Evolutionary conservation across 2,888 invertebrate genomes (phyloP).

Genomic region (Lottia gigantea): DNA sequence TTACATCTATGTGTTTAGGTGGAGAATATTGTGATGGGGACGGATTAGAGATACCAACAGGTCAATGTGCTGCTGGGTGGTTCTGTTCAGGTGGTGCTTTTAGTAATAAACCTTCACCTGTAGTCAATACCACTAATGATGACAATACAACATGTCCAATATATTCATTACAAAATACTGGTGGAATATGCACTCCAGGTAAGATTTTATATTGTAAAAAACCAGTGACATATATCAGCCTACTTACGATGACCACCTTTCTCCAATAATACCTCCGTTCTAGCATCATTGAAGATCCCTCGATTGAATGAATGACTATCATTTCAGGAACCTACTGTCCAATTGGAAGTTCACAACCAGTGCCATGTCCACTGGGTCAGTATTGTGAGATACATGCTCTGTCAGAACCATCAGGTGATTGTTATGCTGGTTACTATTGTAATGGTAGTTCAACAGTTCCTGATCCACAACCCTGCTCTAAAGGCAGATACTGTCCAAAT

Average conservation of each 20-base stretch:
- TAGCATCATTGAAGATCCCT: too few species aligned
- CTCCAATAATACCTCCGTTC: too few species aligned
- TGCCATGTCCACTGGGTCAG: slow-evolving; percentile 54
- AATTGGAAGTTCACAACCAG: slow-evolving; percentile 45
- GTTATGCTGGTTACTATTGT: slow-evolving; percentile 56
- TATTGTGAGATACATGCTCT: slow-evolving; percentile 48
- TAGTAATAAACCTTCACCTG: slow-evolving; percentile 49
- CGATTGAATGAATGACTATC: neutral
- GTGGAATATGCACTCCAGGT: slow-evolving; percentile 63
- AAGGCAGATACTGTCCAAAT: slow-evolving; percentile 59
- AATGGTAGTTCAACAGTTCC: slow-evolving; percentile 48
- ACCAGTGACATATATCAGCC: neutral
- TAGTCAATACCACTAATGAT: slow-evolving; percentile 40
- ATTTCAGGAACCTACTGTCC: slow-evolving; percentile 61
- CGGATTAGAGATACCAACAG: slow-evolving; percentile 58
- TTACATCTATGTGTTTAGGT: slow-evolving; percentile 38
- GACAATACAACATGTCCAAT: slow-evolving; percentile 57
- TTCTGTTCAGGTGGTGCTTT: slow-evolving; percentile 63
- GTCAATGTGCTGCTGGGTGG: slow-evolving; percentile 62
- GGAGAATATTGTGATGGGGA: slow-evolving; percentile 60
- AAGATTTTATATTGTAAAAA: slow-evolving; percentile 18
- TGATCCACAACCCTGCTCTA: slow-evolving; percentile 46
- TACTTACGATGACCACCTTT: neutral
- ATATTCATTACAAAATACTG: slow-evolving; percentile 62
- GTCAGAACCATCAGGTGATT: slow-evolving; percentile 51